Percentiles rank a stretch among this genome's conserved stretches.
These are phyloP conservation scores for Xenopus tropicalis DNA, from an alignment of 2,113 vertebrate species.

Conservation along the genomic window UCB_Xtro_10.0 CM004447.2:152915001-152915500, in stretches of 20 bases:
- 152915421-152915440: background rate
- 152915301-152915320: slow-evolving; percentile 66
- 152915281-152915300: slow-evolving; percentile 72
- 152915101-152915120: slow-evolving; percentile 72
- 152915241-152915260: slow-evolving; percentile 64
- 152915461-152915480: background rate
- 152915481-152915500: too few relatives aligned
- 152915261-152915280: slow-evolving; percentile 57
- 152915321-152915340: slow-evolving; percentile 68
- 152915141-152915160: slow-evolving; percentile 79
- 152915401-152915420: slow-evolving; percentile 58
- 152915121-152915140: slow-evolving; percentile 65
- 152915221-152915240: slow-evolving; percentile 73
- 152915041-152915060: too few relatives aligned
- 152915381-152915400: slow-evolving; percentile 87
- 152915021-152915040: too few relatives aligned
- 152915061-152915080: background rate
- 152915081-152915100: slow-evolving; percentile 78
- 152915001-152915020: too few relatives aligned
- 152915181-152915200: slow-evolving; percentile 74
- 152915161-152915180: slow-evolving; percentile 69
- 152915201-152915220: slow-evolving; percentile 67
- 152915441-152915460: background rate
- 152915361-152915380: slow-evolving; percentile 89
- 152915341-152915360: slow-evolving; percentile 70